A percentile compares a stretch with the other conserved stretches of the same genome.
phyloP scores from a whole-genome alignment of 2,113 vertebrate species.

The Meriones unguiculatus region DNA sequence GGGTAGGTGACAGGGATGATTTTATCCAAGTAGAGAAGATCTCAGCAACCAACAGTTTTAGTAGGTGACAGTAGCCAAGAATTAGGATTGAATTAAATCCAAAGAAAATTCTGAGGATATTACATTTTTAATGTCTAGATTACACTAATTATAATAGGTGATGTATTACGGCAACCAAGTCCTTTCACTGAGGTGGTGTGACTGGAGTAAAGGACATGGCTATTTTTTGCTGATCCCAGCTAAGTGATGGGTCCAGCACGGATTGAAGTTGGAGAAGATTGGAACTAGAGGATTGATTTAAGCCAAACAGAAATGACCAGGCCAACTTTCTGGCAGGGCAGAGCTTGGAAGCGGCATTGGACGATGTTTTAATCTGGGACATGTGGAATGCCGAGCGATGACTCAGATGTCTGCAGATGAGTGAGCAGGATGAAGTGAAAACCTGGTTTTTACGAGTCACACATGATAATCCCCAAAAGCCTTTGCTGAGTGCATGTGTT shows the following conservation, averaged over 20 bases:
- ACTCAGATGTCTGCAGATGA: background rate
- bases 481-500: background rate
- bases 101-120: background rate
- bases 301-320: background rate
- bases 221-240: background rate
- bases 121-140: background rate
- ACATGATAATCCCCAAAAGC: background rate
- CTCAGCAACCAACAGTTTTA: constrained; percentile 6
- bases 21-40: background rate
- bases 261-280: background rate
- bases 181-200: background rate
- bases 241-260: background rate
- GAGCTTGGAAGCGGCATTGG: background rate
- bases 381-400: background rate
- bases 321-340: background rate
- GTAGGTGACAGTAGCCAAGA: background rate
- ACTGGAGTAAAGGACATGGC: background rate
- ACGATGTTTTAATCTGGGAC: background rate
- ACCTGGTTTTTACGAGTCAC: background rate
- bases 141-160: background rate
- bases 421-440: background rate
- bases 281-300: background rate
- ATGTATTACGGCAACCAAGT: background rate
- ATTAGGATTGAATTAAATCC: background rate
- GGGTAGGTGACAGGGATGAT: background rate